Percentiles rank a stretch among this genome's conserved stretches.
These are phyloP conservation scores for Andrena chrysosceles DNA, from an alignment of 2,888 invertebrate species.

Conservation along the genomic window DNA sequence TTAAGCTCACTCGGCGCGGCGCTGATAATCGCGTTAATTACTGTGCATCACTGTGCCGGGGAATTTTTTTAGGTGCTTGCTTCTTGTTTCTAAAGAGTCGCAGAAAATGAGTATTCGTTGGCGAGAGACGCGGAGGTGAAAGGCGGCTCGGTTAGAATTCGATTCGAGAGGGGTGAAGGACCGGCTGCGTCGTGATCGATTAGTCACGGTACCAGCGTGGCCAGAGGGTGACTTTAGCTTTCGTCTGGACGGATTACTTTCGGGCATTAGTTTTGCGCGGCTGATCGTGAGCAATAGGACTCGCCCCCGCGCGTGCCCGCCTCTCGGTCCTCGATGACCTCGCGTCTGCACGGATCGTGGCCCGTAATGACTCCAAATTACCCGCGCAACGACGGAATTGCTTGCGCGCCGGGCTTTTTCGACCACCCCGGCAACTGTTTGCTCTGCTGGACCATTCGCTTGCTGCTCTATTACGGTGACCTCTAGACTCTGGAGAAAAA, in stretches of 20 bases:
- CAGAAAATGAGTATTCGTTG: not conserved
- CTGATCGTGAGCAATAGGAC: constrained; percentile 42
- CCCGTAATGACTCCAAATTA: constrained; percentile 63
- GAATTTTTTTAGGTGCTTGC: too few species aligned
- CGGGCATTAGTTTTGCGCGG: constrained; percentile 52
- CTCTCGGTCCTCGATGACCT: constrained; percentile 66
- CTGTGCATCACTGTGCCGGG: too few species aligned
- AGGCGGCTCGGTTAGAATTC: constrained; percentile 53
- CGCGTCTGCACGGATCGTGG: constrained; percentile 51
- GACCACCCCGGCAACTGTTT: constrained; percentile 26
- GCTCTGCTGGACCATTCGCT: not conserved
- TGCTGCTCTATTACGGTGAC: too few species aligned
- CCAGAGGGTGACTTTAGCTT: constrained; percentile 80
- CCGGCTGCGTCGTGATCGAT: constrained; percentile 83
- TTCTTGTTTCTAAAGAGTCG: too few species aligned
- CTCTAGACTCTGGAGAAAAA: too few species aligned
- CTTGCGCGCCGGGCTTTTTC: constrained; percentile 59
- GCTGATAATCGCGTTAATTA: too few species aligned
- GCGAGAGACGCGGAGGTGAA: constrained; percentile 15
- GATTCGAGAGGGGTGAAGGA: constrained; percentile 64
- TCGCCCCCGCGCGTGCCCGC: constrained; percentile 69
- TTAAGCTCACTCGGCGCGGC: too few species aligned
- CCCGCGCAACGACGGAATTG: constrained; percentile 72
- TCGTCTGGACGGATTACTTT: constrained; percentile 74
- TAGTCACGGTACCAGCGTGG: constrained; percentile 82